phyloP scores from a whole-genome alignment of 2,797 vertebrate species.

The Potorous gilbertii region DNA sequence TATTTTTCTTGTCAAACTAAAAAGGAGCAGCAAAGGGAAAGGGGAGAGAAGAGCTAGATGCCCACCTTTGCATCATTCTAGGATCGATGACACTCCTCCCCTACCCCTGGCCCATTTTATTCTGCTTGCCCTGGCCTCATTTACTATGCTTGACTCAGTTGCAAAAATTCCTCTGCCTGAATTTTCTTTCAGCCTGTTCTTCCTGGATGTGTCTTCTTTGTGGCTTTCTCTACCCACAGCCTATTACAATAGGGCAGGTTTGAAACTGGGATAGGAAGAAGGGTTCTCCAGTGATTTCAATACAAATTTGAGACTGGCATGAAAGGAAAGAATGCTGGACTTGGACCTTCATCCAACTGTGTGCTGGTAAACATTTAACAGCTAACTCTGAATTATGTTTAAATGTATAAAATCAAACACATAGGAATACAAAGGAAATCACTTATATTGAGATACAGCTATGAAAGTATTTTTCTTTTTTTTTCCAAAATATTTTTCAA shows the following conservation, averaged over 20 bases:
- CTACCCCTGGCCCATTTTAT: neutral
- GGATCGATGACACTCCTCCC: neutral
- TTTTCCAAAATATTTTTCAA: neutral
- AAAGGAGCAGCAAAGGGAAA: neutral
- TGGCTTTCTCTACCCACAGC: neutral
- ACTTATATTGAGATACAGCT: neutral
- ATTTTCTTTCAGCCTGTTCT: neutral
- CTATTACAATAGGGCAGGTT: neutral
- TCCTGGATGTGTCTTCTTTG: neutral
- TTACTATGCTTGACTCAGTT: neutral
- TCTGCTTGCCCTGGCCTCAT: neutral
- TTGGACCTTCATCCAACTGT: neutral
- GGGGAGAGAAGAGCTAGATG: neutral
- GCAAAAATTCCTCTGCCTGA: neutral
- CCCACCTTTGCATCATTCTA: neutral
- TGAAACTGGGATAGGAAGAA: neutral
- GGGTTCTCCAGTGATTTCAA: neutral
- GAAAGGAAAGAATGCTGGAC: neutral
- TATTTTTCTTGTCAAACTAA: neutral
- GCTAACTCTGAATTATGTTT: neutral
- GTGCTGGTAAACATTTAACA: neutral
- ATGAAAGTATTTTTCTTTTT: neutral
- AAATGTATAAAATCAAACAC: neutral
- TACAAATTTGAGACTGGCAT: neutral
- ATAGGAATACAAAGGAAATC: neutral